A percentile compares a stretch with the other conserved stretches of the same genome.
Conservation (phyloP, 2,797 vertebrate genomes). For the Malurus splendens region DNA sequence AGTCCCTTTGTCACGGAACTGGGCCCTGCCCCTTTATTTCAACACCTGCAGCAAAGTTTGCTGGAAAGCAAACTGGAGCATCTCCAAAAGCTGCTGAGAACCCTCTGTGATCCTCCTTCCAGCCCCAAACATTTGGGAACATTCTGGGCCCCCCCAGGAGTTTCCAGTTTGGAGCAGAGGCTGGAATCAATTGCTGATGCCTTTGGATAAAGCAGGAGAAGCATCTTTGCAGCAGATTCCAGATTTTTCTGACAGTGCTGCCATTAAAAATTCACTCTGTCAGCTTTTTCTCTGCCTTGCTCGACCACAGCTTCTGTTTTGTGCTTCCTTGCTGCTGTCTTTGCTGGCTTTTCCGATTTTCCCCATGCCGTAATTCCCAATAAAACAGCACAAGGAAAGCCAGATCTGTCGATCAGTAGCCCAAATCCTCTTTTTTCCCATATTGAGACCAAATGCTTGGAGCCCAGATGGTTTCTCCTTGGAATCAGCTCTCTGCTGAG, state of each 20-base stretch:
- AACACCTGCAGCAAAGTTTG: background rate
- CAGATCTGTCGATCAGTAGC: background rate
- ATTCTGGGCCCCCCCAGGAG: background rate
- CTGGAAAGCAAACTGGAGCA: background rate
- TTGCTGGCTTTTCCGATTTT: background rate
- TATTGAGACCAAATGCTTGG: background rate
- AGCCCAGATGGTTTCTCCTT: background rate
- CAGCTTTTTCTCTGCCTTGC: background rate
- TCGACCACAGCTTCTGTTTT: background rate
- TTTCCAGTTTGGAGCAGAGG: background rate
- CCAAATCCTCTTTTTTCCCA: background rate
- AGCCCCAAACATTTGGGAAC: background rate
- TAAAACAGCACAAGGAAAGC: background rate
- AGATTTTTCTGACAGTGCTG: background rate
- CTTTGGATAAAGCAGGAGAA: background rate
- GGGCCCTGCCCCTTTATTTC: background rate
- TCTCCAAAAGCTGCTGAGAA: background rate
- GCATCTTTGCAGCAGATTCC: constrained; percentile 33
- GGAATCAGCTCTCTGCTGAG: background rate
- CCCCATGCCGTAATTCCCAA: background rate
- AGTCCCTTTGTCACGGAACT: background rate
- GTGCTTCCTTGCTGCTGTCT: background rate
- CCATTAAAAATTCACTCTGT: background rate
- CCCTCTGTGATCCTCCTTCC: background rate
- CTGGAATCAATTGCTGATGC: background rate